A percentile compares a stretch with the other conserved stretches of the same genome.
Evolutionary conservation across 2,797 vertebrate genomes (phyloP).

Genomic region (Esox lucius): DNA sequence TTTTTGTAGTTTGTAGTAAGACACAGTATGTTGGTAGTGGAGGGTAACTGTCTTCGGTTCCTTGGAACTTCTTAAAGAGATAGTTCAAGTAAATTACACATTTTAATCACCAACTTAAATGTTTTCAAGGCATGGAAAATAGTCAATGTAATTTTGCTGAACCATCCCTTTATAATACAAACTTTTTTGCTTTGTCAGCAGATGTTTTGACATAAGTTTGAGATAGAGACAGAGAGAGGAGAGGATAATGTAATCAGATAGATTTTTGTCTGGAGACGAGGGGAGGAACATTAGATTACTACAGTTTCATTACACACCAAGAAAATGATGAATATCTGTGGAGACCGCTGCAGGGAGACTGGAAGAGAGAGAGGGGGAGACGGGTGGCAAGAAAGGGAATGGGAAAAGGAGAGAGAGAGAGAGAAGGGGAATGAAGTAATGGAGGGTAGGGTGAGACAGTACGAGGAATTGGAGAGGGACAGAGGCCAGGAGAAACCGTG

Average conservation of each 20-base stretch:
- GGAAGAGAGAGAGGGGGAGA: neutral
- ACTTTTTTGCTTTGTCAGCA: conserved; percentile 37
- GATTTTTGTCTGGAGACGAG: conserved; percentile 37
- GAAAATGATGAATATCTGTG: conserved; percentile 36
- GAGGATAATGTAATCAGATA: conserved; percentile 42
- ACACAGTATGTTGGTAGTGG: conserved; percentile 64
- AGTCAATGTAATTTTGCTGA: neutral
- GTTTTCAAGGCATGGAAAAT: neutral
- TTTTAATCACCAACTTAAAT: neutral
- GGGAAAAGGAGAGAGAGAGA: neutral
- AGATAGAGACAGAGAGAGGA: conserved; percentile 1
- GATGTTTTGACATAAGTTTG: conserved; percentile 22
- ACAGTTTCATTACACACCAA: conserved; percentile 55
- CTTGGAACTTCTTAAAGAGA: conserved; percentile 57
- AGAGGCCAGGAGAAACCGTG: neutral
- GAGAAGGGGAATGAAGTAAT: neutral
- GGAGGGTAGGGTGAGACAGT: neutral
- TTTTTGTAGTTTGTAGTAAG: conserved; percentile 59
- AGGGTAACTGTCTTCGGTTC: conserved; percentile 54
- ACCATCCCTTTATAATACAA: neutral
- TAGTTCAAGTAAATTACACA: conserved; percentile 17
- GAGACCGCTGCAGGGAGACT: conserved; percentile 17
- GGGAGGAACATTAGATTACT: conserved; percentile 59
- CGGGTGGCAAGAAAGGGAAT: conserved; percentile 9
- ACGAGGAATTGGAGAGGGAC: conserved; percentile 19